Evolutionary conservation across 2,888 invertebrate genomes (phyloP), one percentile per base, ranked within the genome.

Genomic region (Sepioteuthis lessoniana): DNA sequence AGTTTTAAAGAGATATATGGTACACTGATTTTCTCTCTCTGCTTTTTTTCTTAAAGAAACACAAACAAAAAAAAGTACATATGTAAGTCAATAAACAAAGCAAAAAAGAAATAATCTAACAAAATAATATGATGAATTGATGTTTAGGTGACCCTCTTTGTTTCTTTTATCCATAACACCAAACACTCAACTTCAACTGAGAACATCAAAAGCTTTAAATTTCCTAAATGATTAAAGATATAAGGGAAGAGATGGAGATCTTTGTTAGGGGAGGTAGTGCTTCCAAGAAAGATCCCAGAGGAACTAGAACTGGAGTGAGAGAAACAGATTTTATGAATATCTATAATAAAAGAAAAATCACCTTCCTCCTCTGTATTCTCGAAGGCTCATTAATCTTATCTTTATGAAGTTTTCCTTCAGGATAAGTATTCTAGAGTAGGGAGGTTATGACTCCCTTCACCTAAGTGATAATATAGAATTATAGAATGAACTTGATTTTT

Each of bases 321-420:
- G 76, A 76, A 16, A n/a, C n/a, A 76, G n/a, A 35, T 76, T 76
- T 76, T 35, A n/a, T 76, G 76, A 19, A 35, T 76, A n/a, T n/a
- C 35, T 76, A 25, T 76, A 76, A 76, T n/a, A 25, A 76, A 76
- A 76, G 16, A 76, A 35, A 76, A 76, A 76, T 13, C 76, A 76
- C 76, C n/a, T 76, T 35, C 76, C 35, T 10, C 13, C 19, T 76
- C 35, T 76, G n/a, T 76, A 21, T 76, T 76, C 76, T 0, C n/a
- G 76, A 76, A n/a, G 76, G n/a, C 35, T 76, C n/a, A 76, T 76
- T 76, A 76, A 76, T 76, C n/a, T 76, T 76, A 76, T 76, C 76
- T 76, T 76, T 76, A 76, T 76, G 76, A 76, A 76, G 19, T 13
- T 35, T 76, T n/a, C n/a, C n/a, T 76, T 31, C 4, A n/a, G 76